Conservation (phyloP, 2,888 invertebrate species). For the Torymus aiolomorphi region DNA sequence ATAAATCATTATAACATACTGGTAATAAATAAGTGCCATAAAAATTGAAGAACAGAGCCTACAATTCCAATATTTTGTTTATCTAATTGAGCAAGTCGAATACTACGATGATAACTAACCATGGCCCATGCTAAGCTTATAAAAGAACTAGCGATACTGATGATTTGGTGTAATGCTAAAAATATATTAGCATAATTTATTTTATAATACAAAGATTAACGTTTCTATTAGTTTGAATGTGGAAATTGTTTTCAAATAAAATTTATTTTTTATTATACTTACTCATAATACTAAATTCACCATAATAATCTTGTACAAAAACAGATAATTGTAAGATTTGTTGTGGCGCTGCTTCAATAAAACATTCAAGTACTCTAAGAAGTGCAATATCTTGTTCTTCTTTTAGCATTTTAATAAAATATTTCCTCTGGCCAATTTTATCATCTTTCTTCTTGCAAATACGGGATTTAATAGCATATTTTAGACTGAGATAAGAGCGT, state of each 20-base stretch:
- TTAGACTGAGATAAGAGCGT: conserved; percentile 80
- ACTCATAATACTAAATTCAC: conserved; percentile 77
- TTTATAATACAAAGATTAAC: conserved; percentile 57
- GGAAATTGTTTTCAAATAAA: background rate
- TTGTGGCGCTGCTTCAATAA: conserved; percentile 88
- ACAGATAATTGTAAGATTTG: conserved; percentile 86
- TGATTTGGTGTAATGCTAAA: conserved; percentile 80
- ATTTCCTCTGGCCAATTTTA: conserved; percentile 79
- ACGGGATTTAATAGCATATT: conserved; percentile 82
- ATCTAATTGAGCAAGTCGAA: conserved; percentile 86
- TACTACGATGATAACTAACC: conserved; percentile 89
- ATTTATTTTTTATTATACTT: conserved; percentile 55
- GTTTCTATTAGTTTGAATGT: conserved; percentile 29
- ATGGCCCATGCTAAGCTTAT: conserved; percentile 94
- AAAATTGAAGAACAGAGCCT: conserved; percentile 85
- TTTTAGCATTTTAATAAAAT: conserved; percentile 85
- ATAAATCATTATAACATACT: conserved; percentile 76
- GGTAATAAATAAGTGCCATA: conserved; percentile 90
- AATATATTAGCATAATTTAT: background rate
- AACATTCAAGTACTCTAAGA: conserved; percentile 87
- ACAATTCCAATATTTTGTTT: conserved; percentile 85
- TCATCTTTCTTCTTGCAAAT: conserved; percentile 80
- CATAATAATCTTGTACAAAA: conserved; percentile 79
- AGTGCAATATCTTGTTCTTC: conserved; percentile 89
- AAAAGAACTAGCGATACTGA: conserved; percentile 87